Evolutionary conservation across 2,113 vertebrate genomes (phyloP).

Genomic region (Petrocephalus microphthalmus): DNA sequence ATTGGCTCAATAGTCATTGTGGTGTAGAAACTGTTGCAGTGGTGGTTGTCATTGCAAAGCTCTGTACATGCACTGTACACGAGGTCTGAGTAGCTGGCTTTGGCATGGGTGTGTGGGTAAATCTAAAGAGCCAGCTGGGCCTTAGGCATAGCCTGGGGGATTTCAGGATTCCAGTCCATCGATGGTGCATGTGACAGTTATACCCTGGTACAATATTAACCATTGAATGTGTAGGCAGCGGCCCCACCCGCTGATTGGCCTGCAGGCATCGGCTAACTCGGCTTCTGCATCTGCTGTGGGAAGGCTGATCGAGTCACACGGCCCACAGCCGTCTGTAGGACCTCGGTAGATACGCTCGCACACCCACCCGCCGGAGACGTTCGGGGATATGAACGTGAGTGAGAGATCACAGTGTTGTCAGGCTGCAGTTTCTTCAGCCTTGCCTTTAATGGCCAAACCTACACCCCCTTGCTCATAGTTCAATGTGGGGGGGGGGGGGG

Average conservation of each 20-base stretch:
- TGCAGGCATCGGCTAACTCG: not conserved
- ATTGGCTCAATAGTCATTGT: not conserved
- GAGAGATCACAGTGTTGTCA: not conserved
- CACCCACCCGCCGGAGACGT: not conserved
- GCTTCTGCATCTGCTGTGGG: not conserved
- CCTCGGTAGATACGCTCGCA: not conserved
- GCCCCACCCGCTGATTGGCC: conserved; percentile 34
- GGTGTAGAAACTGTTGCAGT: not conserved
- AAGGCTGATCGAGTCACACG: not conserved
- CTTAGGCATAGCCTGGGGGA: conserved; percentile 24
- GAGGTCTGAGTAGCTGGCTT: conserved; percentile 39
- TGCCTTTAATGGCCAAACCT: not conserved
- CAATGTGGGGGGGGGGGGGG: too few species aligned
- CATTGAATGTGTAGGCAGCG: conserved; percentile 59
- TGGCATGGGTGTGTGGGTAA: conserved; percentile 56
- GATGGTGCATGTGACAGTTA: conserved; percentile 64
- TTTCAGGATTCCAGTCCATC: conserved; percentile 54
- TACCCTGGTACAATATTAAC: conserved; percentile 70
- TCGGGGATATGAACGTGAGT: not conserved
- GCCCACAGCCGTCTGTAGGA: not conserved
- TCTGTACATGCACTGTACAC: not conserved
- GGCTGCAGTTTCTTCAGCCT: not conserved
- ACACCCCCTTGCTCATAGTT: not conserved
- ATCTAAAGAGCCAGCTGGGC: conserved; percentile 41
- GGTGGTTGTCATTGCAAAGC: not conserved